phyloP scores from a whole-genome alignment of 2,113 vertebrate genomes.

The Vicugna pacos region DNA sequence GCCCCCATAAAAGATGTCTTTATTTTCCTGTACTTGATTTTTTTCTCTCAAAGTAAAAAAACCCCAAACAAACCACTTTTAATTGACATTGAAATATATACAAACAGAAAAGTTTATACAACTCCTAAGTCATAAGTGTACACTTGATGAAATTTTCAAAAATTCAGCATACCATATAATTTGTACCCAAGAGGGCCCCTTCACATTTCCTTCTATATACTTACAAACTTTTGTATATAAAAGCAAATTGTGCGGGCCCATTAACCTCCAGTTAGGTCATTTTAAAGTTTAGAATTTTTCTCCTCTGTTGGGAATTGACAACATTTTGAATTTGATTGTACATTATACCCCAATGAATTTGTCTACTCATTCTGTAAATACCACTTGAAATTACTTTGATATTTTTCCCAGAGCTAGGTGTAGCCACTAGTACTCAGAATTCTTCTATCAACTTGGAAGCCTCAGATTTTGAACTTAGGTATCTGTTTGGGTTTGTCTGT shows the following conservation, averaged over 20 bases:
- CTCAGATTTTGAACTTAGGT: not conserved
- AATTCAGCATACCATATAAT: not conserved
- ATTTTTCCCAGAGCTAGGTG: not conserved
- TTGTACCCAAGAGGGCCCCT: not conserved
- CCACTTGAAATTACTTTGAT: not conserved
- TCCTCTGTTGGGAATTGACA: not conserved
- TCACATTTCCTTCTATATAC: not conserved
- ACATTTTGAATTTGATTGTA: not conserved
- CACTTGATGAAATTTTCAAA: not conserved
- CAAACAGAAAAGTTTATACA: not conserved
- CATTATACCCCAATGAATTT: not conserved
- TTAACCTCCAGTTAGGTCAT: not conserved
- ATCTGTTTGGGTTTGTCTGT: not conserved
- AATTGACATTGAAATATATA: not conserved
- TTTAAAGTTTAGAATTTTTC: not conserved
- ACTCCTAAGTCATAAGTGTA: not conserved
- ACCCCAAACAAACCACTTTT: not conserved
- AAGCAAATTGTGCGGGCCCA: not conserved
- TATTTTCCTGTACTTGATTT: conserved; percentile 4
- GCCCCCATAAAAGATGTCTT: not conserved
- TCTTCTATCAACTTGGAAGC: not conserved
- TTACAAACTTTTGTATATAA: not conserved
- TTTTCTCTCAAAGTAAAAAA: not conserved
- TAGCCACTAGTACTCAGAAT: not conserved
- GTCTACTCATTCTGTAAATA: not conserved